Evolutionary conservation across 2,113 vertebrate species (phyloP).

Genomic region (Melanostigma gelatinosum): DNA sequence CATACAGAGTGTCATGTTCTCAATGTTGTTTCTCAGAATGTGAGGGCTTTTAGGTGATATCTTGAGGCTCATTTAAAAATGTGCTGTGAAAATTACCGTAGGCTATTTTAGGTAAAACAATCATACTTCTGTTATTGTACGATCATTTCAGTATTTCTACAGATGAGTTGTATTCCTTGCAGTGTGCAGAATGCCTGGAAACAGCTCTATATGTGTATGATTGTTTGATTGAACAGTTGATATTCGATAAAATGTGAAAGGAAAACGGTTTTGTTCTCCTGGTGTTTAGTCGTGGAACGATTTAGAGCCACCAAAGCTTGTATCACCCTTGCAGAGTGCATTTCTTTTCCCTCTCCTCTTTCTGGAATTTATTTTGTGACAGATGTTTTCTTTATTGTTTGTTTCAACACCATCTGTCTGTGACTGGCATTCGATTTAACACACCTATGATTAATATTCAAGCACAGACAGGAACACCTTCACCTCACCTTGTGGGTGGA

Average conservation of each 20-base stretch:
- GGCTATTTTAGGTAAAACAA: not conserved
- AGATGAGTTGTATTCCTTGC: not conserved
- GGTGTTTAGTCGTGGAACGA: not conserved
- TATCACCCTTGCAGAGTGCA: not conserved
- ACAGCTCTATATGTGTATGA: too few relatives aligned
- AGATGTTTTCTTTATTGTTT: slow-evolving; percentile 19
- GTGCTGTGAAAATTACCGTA: not conserved
- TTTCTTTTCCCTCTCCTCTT: not conserved
- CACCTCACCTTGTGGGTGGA: not conserved
- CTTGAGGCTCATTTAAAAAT: not conserved
- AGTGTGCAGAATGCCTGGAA: not conserved
- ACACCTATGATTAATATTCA: not conserved
- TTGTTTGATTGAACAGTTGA: not conserved
- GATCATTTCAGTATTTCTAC: not conserved
- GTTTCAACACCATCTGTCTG: slow-evolving; percentile 9
- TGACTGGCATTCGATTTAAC: slow-evolving; percentile 4
- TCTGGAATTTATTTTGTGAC: not conserved
- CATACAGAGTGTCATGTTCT: not conserved
- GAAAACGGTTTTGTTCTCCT: not conserved
- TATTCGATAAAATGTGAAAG: not conserved
- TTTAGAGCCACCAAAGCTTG: not conserved
- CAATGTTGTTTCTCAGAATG: not conserved
- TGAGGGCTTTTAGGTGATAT: not conserved
- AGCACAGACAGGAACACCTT: not conserved
- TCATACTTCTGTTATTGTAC: not conserved